These are phyloP conservation scores for Nemoura dubitans DNA, from an alignment of 2,888 invertebrate genomes.

Conservation along the genomic window DNA sequence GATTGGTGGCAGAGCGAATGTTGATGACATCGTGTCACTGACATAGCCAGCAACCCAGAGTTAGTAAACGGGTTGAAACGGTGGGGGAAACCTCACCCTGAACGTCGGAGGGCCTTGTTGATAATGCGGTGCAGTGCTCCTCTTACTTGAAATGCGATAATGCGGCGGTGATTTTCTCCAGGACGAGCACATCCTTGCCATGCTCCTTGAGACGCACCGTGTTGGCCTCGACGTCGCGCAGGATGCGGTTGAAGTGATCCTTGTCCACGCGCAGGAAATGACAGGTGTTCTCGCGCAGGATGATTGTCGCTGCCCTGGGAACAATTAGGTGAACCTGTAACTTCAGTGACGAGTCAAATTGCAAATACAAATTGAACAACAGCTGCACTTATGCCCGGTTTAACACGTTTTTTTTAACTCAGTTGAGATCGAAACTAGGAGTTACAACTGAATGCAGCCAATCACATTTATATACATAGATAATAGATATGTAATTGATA, in stretches of 20 bases:
- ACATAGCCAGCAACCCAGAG: constrained; percentile 50
- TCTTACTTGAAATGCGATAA: constrained; percentile 72
- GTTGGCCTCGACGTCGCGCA: constrained; percentile 87
- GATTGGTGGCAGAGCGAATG: too few relatives aligned
- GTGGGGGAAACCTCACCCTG: too few relatives aligned
- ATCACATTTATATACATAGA: too few relatives aligned
- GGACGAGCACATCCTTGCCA: constrained; percentile 81
- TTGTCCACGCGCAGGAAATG: constrained; percentile 86
- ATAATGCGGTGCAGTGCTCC: constrained; percentile 56
- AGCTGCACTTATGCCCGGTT: too few relatives aligned
- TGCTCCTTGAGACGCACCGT: constrained; percentile 85
- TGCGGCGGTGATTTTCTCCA: constrained; percentile 71
- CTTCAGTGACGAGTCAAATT: too few relatives aligned
- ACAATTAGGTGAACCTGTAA: too few relatives aligned
- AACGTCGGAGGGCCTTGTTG: constrained; percentile 62
- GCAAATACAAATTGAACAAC: too few relatives aligned
- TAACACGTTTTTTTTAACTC: too few relatives aligned
- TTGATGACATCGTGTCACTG: too few relatives aligned
- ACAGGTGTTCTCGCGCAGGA: constrained; percentile 82
- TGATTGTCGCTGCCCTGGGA: constrained; percentile 80
- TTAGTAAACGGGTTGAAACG: neutral
- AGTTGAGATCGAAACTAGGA: too few relatives aligned
- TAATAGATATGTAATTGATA: too few relatives aligned
- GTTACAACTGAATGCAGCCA: too few relatives aligned
- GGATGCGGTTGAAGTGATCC: constrained; percentile 83